These are phyloP conservation scores for Hepsetus odoe DNA, from an alignment of 2,113 vertebrate species.

Conservation along the genomic window DNA sequence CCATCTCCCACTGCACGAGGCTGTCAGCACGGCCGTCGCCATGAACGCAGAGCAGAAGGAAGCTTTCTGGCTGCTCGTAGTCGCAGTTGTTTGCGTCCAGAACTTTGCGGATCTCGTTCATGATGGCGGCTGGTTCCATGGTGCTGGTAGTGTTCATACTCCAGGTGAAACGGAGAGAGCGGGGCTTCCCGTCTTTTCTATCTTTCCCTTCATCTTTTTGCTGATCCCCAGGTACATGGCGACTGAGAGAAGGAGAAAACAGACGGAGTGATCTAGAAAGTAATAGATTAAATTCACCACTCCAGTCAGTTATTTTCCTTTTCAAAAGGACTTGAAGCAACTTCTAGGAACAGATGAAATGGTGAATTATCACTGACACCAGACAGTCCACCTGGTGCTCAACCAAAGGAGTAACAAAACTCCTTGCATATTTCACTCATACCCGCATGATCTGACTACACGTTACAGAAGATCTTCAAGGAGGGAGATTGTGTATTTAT, in stretches of 20 bases:
- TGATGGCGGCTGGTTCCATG: conserved; percentile 95
- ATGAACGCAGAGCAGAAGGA: conserved; percentile 95
- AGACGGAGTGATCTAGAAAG: neutral
- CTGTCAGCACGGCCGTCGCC: conserved; percentile 90
- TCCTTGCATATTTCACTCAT: neutral
- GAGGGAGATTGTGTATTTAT: too few species aligned
- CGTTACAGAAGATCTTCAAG: neutral
- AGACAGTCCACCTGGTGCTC: neutral
- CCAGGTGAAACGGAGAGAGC: conserved; percentile 97
- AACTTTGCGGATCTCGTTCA: conserved; percentile 96
- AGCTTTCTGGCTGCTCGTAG: conserved; percentile 95
- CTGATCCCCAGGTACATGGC: conserved; percentile 95
- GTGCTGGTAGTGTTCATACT: conserved; percentile 99
- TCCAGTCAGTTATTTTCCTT: neutral
- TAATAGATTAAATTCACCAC: neutral
- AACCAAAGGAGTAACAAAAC: neutral
- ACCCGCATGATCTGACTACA: neutral
- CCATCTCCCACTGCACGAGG: conserved; percentile 99
- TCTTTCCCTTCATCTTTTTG: conserved; percentile 84
- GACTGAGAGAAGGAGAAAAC: conserved; percentile 75
- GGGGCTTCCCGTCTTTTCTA: conserved; percentile 90
- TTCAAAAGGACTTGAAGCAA: neutral
- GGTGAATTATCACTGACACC: neutral
- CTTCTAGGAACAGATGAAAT: neutral
- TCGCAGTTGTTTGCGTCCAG: conserved; percentile 97